Conservation (phyloP, 2,888 invertebrate genomes). For the Barypeithes pellucidus region DNA sequence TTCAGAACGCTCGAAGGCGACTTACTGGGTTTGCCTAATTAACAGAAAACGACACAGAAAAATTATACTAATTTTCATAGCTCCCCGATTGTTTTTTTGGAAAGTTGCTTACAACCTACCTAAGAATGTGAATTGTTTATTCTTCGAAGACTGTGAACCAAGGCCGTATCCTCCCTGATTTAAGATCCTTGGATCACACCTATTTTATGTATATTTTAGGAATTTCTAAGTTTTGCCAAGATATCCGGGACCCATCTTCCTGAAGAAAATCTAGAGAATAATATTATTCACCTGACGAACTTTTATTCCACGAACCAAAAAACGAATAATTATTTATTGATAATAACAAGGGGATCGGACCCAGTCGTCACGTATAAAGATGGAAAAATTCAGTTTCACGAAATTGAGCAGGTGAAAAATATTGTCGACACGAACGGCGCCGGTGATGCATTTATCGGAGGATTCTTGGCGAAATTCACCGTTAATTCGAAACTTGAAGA, state of each 20-base stretch:
- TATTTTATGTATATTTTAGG: conserved; percentile 55
- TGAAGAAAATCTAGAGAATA: conserved; percentile 22
- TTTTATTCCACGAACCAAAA: not conserved
- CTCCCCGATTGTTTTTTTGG: too few relatives aligned
- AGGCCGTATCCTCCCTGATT: too few relatives aligned
- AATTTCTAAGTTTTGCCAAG: conserved; percentile 56
- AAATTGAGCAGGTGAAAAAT: conserved; percentile 47
- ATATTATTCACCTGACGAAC: not conserved
- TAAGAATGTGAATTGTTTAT: too few relatives aligned
- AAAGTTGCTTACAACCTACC: too few relatives aligned
- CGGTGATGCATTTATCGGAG: conserved; percentile 62
- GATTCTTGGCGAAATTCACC: conserved; percentile 36
- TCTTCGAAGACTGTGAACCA: too few relatives aligned
- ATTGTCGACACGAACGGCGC: conserved; percentile 61
- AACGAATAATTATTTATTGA: conserved; percentile 24
- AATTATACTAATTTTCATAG: too few relatives aligned
- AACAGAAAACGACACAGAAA: too few relatives aligned
- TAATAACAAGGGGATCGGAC: conserved; percentile 59
- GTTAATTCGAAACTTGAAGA: conserved; percentile 12
- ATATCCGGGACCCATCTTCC: conserved; percentile 33
- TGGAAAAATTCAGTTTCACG: conserved; percentile 50
- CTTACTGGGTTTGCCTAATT: too few relatives aligned
- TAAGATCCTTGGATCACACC: too few relatives aligned
- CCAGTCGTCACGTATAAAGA: conserved; percentile 51
- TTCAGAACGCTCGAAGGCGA: too few relatives aligned